phyloP scores from a whole-genome alignment of 2,888 invertebrate genomes.

The Acrocyrtus sp. region DNA sequence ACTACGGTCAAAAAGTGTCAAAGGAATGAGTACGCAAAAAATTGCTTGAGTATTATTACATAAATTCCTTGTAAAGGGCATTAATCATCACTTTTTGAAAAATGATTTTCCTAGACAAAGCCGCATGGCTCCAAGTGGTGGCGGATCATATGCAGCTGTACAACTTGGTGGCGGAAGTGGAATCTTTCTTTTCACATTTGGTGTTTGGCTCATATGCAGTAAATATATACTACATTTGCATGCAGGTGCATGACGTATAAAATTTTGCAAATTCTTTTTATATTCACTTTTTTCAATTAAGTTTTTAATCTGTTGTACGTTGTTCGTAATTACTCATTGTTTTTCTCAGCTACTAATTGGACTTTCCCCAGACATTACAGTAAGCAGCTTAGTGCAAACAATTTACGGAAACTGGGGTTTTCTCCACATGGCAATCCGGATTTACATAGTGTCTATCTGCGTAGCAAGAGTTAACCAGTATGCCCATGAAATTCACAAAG shows the following conservation, averaged over 20 bases:
- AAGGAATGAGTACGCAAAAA: too few relatives aligned
- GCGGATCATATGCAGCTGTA: slow-evolving; percentile 47
- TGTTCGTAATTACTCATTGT: not conserved
- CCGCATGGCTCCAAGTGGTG: slow-evolving; percentile 47
- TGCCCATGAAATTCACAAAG: slow-evolving; percentile 30
- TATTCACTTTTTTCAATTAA: too few relatives aligned
- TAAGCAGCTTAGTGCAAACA: slow-evolving; percentile 20
- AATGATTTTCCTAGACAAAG: slow-evolving; percentile 23
- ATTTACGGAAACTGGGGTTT: slow-evolving; percentile 50
- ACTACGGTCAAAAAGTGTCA: not conserved
- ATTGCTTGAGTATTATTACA: too few relatives aligned
- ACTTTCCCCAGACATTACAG: slow-evolving; percentile 10
- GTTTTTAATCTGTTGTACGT: too few relatives aligned
- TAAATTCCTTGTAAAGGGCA: not conserved
- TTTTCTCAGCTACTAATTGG: slow-evolving; percentile 11
- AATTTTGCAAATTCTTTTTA: too few relatives aligned
- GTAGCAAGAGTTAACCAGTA: slow-evolving; percentile 34
- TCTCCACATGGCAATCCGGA: slow-evolving; percentile 39
- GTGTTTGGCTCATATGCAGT: slow-evolving; percentile 46
- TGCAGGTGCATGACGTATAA: too few relatives aligned
- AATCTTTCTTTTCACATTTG: slow-evolving; percentile 40
- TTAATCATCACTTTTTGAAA: not conserved
- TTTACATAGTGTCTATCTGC: slow-evolving; percentile 33
- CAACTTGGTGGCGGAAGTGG: slow-evolving; percentile 30
- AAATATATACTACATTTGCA: slow-evolving; percentile 50